These are phyloP conservation scores for Hydrolagus colliei DNA, from an alignment of 2,797 vertebrate species.

Conservation along the genomic window DNA sequence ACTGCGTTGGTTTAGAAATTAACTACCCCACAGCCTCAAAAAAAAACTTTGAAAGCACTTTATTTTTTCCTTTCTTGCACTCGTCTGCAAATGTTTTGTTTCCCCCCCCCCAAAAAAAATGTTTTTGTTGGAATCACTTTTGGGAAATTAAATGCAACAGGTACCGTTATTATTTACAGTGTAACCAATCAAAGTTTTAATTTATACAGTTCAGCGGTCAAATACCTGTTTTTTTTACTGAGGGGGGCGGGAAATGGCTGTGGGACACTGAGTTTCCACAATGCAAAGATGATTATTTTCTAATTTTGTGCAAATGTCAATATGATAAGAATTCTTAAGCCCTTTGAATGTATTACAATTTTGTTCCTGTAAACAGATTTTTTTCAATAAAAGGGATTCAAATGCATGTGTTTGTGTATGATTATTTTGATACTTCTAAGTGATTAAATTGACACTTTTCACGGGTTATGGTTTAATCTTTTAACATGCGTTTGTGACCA, in stretches of 20 bases:
- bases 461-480: background rate
- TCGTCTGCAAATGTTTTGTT: background rate
- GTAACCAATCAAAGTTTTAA: background rate
- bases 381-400: background rate
- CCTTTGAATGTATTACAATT: constrained; percentile 9
- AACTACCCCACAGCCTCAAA: too few species aligned
- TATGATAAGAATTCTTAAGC: background rate
- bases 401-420: background rate
- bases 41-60: background rate
- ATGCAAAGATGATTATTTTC: background rate
- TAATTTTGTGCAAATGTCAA: background rate
- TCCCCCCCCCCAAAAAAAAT: background rate
- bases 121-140: background rate
- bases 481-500: background rate
- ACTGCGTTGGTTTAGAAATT: too few species aligned
- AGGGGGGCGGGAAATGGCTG: background rate
- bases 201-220: background rate
- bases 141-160: background rate
- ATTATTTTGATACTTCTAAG: background rate
- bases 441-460: constrained; percentile 11
- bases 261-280: too few species aligned
- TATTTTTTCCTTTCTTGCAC: background rate
- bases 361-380: background rate
- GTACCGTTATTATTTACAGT: background rate
- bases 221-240: background rate